phyloP scores from a whole-genome alignment of 2,797 vertebrate genomes.

The Eupleurogrammus muticus region DNA sequence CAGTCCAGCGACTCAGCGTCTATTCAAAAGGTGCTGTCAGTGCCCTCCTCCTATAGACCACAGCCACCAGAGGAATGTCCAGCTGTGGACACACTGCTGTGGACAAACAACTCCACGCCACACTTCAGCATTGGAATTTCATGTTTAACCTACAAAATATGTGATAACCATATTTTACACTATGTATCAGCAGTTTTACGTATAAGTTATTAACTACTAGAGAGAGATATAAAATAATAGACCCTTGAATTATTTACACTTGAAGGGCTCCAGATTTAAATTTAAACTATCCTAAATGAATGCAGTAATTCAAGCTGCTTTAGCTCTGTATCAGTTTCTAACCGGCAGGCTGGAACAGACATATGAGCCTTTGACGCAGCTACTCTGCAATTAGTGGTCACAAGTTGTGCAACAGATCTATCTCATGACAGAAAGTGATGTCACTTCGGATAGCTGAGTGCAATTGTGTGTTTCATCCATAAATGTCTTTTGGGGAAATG shows the following conservation, averaged over 20 bases:
- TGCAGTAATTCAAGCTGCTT: constrained; percentile 1
- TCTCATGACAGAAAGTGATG: constrained; percentile 30
- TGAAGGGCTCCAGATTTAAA: neutral
- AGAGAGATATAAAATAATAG: neutral
- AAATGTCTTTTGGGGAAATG: constrained; percentile 28
- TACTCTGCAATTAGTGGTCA: constrained; percentile 47
- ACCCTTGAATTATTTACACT: neutral
- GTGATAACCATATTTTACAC: neutral
- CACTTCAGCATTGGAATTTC: neutral
- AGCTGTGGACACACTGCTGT: constrained; percentile 54
- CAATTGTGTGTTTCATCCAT: constrained; percentile 37
- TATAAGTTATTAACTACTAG: neutral
- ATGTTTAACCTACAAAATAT: neutral
- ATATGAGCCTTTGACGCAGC: constrained; percentile 29
- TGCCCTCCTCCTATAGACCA: constrained; percentile 71
- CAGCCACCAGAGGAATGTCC: constrained; percentile 76
- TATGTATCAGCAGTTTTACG: neutral
- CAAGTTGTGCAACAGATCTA: constrained; percentile 54
- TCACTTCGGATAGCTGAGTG: constrained; percentile 21
- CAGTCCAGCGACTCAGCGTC: constrained; percentile 78
- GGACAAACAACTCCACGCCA: constrained; percentile 35
- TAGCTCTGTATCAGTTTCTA: constrained; percentile 28
- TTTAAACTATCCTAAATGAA: neutral
- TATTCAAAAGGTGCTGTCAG: constrained; percentile 75
- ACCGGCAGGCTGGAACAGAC: constrained; percentile 50